Evolutionary conservation across 1,140 invertebrate species (phyloP).

Genomic region (Stratiolaelaps scimitus): DNA sequence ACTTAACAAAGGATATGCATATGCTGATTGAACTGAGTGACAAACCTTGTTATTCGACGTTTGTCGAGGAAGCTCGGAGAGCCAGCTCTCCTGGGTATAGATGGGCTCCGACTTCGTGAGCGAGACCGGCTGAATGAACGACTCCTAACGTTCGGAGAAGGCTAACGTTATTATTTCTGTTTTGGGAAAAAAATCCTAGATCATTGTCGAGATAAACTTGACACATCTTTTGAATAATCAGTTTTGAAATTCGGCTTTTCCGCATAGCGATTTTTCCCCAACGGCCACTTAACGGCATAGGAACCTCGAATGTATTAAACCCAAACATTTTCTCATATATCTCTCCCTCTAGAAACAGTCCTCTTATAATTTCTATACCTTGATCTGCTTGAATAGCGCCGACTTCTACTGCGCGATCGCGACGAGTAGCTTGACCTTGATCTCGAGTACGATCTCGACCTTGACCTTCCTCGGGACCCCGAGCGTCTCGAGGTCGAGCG

Average conservation of each 20-base stretch:
- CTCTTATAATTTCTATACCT: background rate
- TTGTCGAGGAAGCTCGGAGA: conserved; percentile 79
- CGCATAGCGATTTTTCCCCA: background rate
- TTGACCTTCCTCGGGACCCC: conserved; percentile 7
- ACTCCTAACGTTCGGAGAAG: conserved; percentile 42
- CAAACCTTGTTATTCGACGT: conserved; percentile 74
- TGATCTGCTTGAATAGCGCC: conserved; percentile 1
- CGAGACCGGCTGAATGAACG: conserved; percentile 52
- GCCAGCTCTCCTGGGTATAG: conserved; percentile 69
- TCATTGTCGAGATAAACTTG: too few species aligned
- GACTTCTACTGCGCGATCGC: background rate
- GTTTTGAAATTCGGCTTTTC: too few species aligned
- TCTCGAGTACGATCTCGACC: background rate
- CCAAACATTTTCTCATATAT: too few species aligned
- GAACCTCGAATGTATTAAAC: background rate
- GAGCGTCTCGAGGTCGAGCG: conserved; percentile 6
- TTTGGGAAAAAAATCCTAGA: too few species aligned
- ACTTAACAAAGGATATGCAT: background rate
- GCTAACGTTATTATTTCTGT: too few species aligned
- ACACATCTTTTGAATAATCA: too few species aligned
- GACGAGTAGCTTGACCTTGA: conserved; percentile 19
- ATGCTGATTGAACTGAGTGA: background rate
- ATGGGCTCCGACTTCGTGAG: conserved; percentile 43
- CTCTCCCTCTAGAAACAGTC: too few species aligned
- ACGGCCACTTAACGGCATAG: background rate